Conservation (phyloP, 2,797 vertebrate genomes). For the Sebastes minor region DNA sequence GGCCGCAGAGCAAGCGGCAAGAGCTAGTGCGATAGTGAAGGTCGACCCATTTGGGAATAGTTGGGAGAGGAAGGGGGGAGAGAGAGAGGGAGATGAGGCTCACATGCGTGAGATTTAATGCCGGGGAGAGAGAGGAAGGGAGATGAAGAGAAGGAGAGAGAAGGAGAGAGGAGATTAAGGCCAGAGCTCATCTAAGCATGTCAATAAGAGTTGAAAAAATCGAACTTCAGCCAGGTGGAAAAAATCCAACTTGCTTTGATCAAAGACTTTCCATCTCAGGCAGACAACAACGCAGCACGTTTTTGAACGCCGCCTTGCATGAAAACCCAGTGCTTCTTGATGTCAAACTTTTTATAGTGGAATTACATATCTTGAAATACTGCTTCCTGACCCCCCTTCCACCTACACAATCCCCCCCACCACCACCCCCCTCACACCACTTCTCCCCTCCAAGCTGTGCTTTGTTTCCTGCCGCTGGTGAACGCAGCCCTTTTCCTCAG, state of each 20-base stretch:
- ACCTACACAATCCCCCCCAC: constrained; percentile 4
- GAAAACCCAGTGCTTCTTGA: constrained; percentile 46
- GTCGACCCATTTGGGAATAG: constrained; percentile 72
- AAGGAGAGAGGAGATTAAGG: constrained; percentile 54
- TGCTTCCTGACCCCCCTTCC: constrained; percentile 65
- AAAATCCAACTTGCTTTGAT: constrained; percentile 60
- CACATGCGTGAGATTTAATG: constrained; percentile 65
- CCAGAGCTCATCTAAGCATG: constrained; percentile 64
- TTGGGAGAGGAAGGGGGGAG: constrained; percentile 14
- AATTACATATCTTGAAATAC: constrained; percentile 72
- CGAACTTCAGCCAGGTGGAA: constrained; percentile 66
- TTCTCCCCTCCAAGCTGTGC: constrained; percentile 41
- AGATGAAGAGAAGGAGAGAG: constrained; percentile 8
- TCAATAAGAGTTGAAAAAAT: constrained; percentile 64
- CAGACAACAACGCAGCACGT: constrained; percentile 45
- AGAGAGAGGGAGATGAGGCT: constrained; percentile 33
- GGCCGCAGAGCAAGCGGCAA: constrained; percentile 64
- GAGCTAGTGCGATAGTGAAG: constrained; percentile 59
- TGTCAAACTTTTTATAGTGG: constrained; percentile 69
- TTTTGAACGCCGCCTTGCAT: constrained; percentile 36
- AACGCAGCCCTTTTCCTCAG: constrained; percentile 65
- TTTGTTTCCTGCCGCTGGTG: constrained; percentile 74
- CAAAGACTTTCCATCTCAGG: constrained; percentile 53
- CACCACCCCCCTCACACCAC: not conserved
- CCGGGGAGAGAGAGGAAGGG: constrained; percentile 19